These are phyloP conservation scores for Gyps fulvus DNA, from an alignment of 2,113 vertebrate genomes.

Conservation along the genomic window DNA sequence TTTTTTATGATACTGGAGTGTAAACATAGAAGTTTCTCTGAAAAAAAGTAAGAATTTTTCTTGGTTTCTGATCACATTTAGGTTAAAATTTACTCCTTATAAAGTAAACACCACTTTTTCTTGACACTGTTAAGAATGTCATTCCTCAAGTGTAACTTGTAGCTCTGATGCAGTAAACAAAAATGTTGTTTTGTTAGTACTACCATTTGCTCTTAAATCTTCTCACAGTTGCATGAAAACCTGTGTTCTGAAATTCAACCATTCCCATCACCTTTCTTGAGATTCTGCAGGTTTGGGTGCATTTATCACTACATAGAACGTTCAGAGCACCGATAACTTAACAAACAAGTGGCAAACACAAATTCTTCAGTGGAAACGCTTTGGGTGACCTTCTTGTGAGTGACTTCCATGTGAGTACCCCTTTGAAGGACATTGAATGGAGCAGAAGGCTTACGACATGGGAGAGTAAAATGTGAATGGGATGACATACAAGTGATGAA, in stretches of 20 bases:
- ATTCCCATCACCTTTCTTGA: not conserved
- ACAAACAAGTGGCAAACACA: conserved; percentile 5
- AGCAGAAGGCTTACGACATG: not conserved
- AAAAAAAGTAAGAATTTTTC: not conserved
- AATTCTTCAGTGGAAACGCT: not conserved
- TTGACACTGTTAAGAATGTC: conserved; percentile 45
- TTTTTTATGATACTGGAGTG: not conserved
- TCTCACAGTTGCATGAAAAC: conserved; percentile 28
- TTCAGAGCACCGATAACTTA: not conserved
- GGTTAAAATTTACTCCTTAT: conserved; percentile 24
- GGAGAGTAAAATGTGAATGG: conserved; percentile 30
- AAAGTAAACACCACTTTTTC: not conserved
- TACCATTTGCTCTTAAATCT: conserved; percentile 25
- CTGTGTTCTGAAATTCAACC: conserved; percentile 6
- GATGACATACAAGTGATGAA: conserved; percentile 38
- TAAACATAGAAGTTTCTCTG: not conserved
- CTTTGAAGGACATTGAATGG: conserved; percentile 5
- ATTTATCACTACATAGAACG: not conserved
- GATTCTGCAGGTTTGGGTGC: not conserved
- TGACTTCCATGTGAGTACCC: not conserved
- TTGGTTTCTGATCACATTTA: not conserved
- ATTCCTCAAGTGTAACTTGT: conserved; percentile 24
- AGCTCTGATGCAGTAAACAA: conserved; percentile 55
- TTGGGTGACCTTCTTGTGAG: not conserved
- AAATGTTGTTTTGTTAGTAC: conserved; percentile 48